Base-by-base conservation (phyloP, 1,140 invertebrate genomes). In the Drosophila quadrilineata region DNA sequence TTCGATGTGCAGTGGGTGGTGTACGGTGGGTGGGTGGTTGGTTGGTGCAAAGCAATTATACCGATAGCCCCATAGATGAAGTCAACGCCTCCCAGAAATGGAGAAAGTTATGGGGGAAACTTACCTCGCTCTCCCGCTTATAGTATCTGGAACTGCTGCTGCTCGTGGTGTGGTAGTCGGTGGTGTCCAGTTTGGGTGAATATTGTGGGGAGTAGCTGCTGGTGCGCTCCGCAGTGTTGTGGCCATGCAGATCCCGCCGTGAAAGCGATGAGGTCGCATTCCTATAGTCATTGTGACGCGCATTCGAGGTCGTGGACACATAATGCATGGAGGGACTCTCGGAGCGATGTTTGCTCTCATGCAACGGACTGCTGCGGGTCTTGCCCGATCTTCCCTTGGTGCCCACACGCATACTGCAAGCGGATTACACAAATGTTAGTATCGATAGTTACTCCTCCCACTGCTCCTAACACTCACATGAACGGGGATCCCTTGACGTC, bases 401-500 rank as follows among this genome's bases (percentile, higher is more conserved):
- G 50, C 95, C 95, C 22, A 96, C 95, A 41, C 95, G 90, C 87
- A 96, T 93, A 52, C 76, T 80, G 4, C 0, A 3, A 2, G 0
- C 0, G 4, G 5, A 36, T 38, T 22, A 43, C 3, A 16, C 1
- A 36, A 6, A 10, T 3, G 3, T 8, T 1, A 2, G 4, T 12
- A 1, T 9, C 1, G n/a, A n/a, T n/a, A 12, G 10, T 2, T 5
- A 10, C 5, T 3, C 0, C 0, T 5, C 1, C 3, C 3, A 0
- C 2, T 9, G 1, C 2, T 0, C n/a, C n/a, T n/a, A n/a, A n/a
- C n/a, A 63, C 77, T 80, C 14, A 80, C 76, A 95, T 94, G 73
- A 95, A 95, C 1, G 95, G 95, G 8, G 94, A 94, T 89, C 98
- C 97, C 92, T 96, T 96, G n/a, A 99, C 96, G 84, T 98, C 97